Evolutionary conservation across 2,113 vertebrate genomes (phyloP).

Genomic region (Mobula birostris): DNA sequence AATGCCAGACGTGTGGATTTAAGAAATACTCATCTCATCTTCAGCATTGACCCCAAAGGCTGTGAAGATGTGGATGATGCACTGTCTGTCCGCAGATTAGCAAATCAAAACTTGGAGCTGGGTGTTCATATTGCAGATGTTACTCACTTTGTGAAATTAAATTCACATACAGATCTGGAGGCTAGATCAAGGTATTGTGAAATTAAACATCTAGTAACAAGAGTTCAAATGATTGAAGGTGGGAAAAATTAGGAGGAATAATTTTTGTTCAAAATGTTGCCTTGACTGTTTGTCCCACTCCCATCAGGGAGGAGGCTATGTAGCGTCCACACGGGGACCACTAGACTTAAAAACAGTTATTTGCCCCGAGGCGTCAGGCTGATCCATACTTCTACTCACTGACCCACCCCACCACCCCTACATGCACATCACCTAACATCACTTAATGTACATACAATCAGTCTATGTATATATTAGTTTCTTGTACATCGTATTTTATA

Average conservation of each 20-base stretch:
- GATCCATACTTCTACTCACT: too few species aligned
- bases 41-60: conserved; percentile 87
- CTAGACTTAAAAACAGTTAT: too few species aligned
- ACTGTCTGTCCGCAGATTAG: conserved; percentile 66
- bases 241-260: background rate
- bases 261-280: background rate
- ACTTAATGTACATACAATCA: too few species aligned
- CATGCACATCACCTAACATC: too few species aligned
- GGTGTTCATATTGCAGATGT: conserved; percentile 95
- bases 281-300: too few species aligned
- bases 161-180: conserved; percentile 77
- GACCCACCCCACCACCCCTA: too few species aligned
- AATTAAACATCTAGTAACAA: background rate
- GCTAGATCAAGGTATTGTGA: conserved; percentile 70
- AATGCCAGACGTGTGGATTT: conserved; percentile 53
- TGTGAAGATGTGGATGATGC: conserved; percentile 93
- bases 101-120: conserved; percentile 67
- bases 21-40: conserved; percentile 72
- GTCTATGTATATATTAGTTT: too few species aligned
- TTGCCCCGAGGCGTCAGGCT: too few species aligned
- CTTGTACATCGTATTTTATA: too few species aligned
- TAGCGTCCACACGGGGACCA: too few species aligned
- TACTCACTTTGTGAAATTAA: conserved; percentile 76
- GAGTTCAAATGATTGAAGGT: background rate
- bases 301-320: too few species aligned